A percentile compares a stretch with the other conserved stretches of the same genome.
Conservation (phyloP, 1,140 invertebrate genomes). For the Brachionus manjavacas region DNA sequence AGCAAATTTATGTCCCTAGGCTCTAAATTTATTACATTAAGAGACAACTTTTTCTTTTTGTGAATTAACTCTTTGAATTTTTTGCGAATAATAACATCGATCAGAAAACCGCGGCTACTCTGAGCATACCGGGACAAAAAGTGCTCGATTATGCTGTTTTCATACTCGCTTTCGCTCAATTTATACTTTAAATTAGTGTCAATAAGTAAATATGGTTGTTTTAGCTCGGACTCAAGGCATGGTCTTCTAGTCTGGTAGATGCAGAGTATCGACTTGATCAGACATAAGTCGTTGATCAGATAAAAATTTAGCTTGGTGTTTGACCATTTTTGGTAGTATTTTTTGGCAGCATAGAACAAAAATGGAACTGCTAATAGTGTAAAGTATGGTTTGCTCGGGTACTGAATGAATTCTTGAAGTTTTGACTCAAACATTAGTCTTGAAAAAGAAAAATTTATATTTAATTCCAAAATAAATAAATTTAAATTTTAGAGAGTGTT, state of each 20-base stretch:
- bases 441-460: background rate
- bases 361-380: background rate
- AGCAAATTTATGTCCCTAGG: background rate
- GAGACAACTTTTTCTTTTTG: background rate
- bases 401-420: background rate
- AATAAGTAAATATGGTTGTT: background rate
- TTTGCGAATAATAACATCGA: conserved; percentile 16
- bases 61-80: background rate
- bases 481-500: background rate
- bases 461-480: background rate
- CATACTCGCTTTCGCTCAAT: background rate
- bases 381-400: background rate
- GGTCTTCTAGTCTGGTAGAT: background rate
- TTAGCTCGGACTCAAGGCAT: background rate
- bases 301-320: background rate
- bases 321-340: background rate
- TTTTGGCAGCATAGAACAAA: background rate
- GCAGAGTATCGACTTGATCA: background rate
- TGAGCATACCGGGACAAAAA: background rate
- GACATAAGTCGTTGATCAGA: background rate
- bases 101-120: background rate
- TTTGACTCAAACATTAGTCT: background rate
- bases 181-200: background rate
- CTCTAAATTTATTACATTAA: background rate
- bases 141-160: background rate